phyloP scores from a whole-genome alignment of 2,113 vertebrate genomes.

The Seriola aureovittata region DNA sequence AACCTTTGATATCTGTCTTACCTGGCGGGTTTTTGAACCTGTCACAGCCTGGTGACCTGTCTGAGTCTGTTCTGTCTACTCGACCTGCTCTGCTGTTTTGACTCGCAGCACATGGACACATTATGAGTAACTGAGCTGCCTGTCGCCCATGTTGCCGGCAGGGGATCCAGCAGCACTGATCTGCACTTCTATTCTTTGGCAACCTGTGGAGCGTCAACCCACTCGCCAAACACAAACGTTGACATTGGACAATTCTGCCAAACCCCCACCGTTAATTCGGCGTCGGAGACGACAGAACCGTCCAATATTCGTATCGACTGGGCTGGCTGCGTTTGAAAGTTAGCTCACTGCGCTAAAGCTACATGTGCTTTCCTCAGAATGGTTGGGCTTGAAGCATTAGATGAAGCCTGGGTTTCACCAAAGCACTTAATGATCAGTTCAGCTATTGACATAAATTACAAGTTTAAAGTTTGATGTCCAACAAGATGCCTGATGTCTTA shows the following conservation, averaged over 20 bases:
- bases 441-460: background rate
- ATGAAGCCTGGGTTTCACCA: conserved; percentile 11
- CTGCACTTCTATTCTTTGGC: background rate
- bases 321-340: conserved; percentile 30
- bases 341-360: background rate
- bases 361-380: background rate
- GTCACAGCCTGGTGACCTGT: background rate
- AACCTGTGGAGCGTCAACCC: conserved; percentile 14
- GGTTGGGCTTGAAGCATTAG: background rate
- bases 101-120: background rate
- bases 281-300: conserved; percentile 18
- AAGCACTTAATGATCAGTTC: background rate
- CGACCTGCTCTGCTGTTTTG: background rate
- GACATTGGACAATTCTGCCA: conserved; percentile 39
- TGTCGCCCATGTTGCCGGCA: background rate
- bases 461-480: background rate
- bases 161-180: background rate
- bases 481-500: background rate
- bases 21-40: conserved; percentile 19
- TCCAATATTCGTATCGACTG: conserved; percentile 42
- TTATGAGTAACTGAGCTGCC: background rate
- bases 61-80: background rate
- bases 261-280: background rate
- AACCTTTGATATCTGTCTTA: conserved; percentile 23
- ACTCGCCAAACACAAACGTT: conserved; percentile 41